Conservation (phyloP, 2,797 vertebrate genomes). For the Percopsis omiscomaycus region DNA sequence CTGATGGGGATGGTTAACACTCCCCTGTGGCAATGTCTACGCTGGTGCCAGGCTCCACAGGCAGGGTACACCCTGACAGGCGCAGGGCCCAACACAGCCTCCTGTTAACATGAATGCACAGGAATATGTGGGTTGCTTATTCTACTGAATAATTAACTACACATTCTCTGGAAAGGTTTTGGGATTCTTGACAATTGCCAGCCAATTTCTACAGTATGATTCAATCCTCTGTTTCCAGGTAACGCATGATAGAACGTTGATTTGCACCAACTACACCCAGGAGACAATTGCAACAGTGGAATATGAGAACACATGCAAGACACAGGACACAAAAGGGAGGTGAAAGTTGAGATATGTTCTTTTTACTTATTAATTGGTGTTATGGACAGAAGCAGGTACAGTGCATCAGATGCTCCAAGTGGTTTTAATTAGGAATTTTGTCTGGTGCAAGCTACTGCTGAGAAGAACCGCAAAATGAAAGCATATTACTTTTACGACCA, state of each 20-base stretch:
- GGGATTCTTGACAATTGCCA: too few species aligned
- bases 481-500: conserved; percentile 65
- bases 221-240: too few species aligned
- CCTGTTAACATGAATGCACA: conserved; percentile 32
- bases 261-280: conserved; percentile 28
- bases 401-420: conserved; percentile 34
- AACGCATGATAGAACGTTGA: conserved; percentile 22
- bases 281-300: conserved; percentile 24
- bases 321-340: not conserved
- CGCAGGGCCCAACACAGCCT: conserved; percentile 16
- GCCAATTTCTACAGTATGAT: too few species aligned
- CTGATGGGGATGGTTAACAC: conserved; percentile 40
- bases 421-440: conserved; percentile 57
- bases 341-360: conserved; percentile 27
- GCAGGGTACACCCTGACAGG: conserved; percentile 27
- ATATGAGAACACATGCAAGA: conserved; percentile 18
- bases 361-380: not conserved
- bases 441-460: conserved; percentile 38
- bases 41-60: conserved; percentile 38
- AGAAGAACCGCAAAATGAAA: conserved; percentile 67
- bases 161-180: too few species aligned
- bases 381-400: conserved; percentile 34
- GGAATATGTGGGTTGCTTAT: conserved; percentile 27
- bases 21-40: conserved; percentile 40
- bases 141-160: not conserved